Conservation (phyloP, 2,888 invertebrate species). For the Caenorhabditis sp. region DNA sequence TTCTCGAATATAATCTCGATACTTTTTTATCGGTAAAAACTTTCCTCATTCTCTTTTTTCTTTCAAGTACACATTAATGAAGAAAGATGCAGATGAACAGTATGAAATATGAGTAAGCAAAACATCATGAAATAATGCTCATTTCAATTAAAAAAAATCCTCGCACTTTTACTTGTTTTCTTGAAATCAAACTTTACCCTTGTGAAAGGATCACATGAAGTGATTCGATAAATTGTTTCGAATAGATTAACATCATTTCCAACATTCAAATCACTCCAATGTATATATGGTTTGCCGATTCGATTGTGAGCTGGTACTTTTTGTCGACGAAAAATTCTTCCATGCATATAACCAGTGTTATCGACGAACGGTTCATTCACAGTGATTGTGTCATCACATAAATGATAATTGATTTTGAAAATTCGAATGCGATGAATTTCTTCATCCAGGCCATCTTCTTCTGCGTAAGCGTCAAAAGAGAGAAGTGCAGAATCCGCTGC, state of each 20-base stretch:
- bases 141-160: too few relatives aligned
- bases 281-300: slow-evolving; percentile 42
- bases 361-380: slow-evolving; percentile 48
- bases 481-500: slow-evolving; percentile 35
- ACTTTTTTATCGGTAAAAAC: too few relatives aligned
- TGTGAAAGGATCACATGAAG: slow-evolving; percentile 44
- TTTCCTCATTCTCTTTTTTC: too few relatives aligned
- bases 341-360: slow-evolving; percentile 44
- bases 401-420: slow-evolving; percentile 47
- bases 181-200: slow-evolving; percentile 13
- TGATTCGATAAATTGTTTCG: slow-evolving; percentile 45
- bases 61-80: too few relatives aligned
- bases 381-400: slow-evolving; percentile 43
- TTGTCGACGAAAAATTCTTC: slow-evolving; percentile 45
- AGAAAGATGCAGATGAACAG: too few relatives aligned
- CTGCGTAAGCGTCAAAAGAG: slow-evolving; percentile 44
- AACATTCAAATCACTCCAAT: slow-evolving; percentile 52
- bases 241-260: slow-evolving; percentile 50
- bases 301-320: slow-evolving; percentile 36
- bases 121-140: too few relatives aligned
- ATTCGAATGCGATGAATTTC: slow-evolving; percentile 45
- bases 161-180: background rate
- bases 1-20: too few relatives aligned
- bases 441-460: slow-evolving; percentile 45
- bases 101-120: too few relatives aligned